Base-by-base conservation (phyloP, 2,888 invertebrate genomes). In the Uloborus plumipes region DNA sequence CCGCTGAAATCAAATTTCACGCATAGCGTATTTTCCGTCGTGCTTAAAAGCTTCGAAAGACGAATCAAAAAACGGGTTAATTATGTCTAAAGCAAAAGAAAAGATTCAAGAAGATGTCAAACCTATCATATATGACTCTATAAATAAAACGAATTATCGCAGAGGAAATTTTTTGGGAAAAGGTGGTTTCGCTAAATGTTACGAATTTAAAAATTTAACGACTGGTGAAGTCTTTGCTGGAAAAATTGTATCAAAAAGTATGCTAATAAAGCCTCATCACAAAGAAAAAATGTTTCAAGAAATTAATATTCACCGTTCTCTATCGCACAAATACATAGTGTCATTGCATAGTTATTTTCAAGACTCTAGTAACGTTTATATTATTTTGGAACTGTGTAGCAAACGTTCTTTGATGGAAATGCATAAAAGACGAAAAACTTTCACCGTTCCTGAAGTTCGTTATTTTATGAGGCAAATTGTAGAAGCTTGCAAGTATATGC, bases 151-250 rank as follows among this genome's bases (percentile, higher is more conserved):
- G 88, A 92, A 92, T 59, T 98, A 98, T 90, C 92, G 93, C 88
- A 94, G 95, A 89, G 91, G 91, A 62, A 88, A 88, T 84, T 91
- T 91, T 87, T 87, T 91, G n/a, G 91, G 91, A 69, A 91, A 98
- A 97, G 98, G 98, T 87, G 98, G 98, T 22, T 98, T 98, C 92
- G 98, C 98, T 90, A 96, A 94, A 93, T 99, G 99, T 89, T 99
- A 97, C 90, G 98, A 99, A 90, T 93, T 99, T 85, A 94, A 93
- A 86, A 96, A 98, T 88, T 90, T 93, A 83, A 91, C 91, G 61
- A 93, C 93, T 20, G 93, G 94, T 86, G 92, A 93, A 87, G 91
- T 95, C 0, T 97, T 92, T 90, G 99, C 99, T 53, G 99, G 98
- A 86, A 95, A 99, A 91, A 86, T 99, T 87, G 97, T 99, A 18